Base-by-base conservation (phyloP, 2,888 invertebrate genomes). In the Eristalis pertinax region DNA sequence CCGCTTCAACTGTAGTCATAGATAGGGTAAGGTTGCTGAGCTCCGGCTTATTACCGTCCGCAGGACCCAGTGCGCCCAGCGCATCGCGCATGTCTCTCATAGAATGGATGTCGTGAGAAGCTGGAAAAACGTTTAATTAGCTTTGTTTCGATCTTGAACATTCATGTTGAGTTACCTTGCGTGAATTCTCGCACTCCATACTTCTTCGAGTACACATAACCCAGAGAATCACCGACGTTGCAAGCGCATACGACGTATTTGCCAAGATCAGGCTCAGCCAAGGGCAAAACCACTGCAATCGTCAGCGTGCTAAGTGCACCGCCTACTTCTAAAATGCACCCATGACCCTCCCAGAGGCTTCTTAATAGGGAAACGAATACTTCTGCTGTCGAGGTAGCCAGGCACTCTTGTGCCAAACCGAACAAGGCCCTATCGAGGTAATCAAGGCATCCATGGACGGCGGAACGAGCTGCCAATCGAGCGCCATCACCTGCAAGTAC, bases 61-160 rank as follows among this genome's bases (percentile, higher is more conserved):
- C 97, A 0, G 97, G 97, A 2, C 98, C 98, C 15, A 98, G 92
- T 4, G 98, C 98, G 22, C 98, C 98, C 43, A 97, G 94, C 4
- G 98, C 97, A 92, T 98, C 97, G 29, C 98, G 94, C 96, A 98
- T 97, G 91, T 98, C 97, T 24, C 94, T 94, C 97, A 97, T 90
- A 94, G 95, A 92, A 95, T 91, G 92, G 73, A 98, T 96, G 91
- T 98, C 97, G 91, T 98, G 97, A 22, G 97, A 97, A 69, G 97
- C 96, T 94, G 91, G 29, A 89, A 50, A 19, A 7, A 19, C 1
- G 19, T 50, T 0, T 19, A 19, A 19, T 19, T 19, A 1, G 8
- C 10, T 32, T 35, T 19, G n/a, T 60, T 58, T 11, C 56, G 58
- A 63, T 58, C 38, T 29, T 19, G 19, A 50, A 26, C 19, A 24